Evolutionary conservation across 1,140 invertebrate species (phyloP).

Genomic region (Trichogramma pretiosum): DNA sequence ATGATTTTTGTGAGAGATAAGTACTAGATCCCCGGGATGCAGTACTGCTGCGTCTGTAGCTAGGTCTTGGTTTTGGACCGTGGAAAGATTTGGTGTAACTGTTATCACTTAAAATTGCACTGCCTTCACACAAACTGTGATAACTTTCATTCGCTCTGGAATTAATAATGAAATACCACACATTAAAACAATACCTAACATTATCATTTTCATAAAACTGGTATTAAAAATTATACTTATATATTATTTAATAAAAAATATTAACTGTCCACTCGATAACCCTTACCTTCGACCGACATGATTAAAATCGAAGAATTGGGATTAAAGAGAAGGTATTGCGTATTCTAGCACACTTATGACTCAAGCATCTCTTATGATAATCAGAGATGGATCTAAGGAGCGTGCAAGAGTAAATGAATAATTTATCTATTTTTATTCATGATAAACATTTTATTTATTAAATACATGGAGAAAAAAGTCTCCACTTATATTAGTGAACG

Average conservation of each 20-base stretch:
- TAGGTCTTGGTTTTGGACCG: constrained; percentile 30
- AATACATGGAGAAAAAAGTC: no score
- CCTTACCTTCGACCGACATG: no score
- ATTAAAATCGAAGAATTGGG: not conserved
- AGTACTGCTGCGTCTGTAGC: constrained; percentile 28
- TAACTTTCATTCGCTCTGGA: constrained; percentile 9
- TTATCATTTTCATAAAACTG: not conserved
- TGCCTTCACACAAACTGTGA: constrained; percentile 17
- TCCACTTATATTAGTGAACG: no score
- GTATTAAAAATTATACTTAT: not conserved
- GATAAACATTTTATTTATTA: no score
- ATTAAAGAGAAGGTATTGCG: constrained; percentile 32
- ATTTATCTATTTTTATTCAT: no score
- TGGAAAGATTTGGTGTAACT: constrained; percentile 20
- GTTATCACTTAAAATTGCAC: constrained; percentile 21
- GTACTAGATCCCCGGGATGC: constrained; percentile 4
- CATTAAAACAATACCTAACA: no score
- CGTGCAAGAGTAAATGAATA: constrained; percentile 30
- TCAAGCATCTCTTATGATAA: constrained; percentile 36
- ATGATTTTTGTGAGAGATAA: not conserved
- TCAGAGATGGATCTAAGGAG: constrained; percentile 40
- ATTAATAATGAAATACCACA: no score
- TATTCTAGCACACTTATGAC: constrained; percentile 41
- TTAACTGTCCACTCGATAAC: no score
- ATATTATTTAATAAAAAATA: not conserved